Evolutionary conservation across 2,797 vertebrate species (phyloP).

Genomic region (Antennarius maculatus): DNA sequence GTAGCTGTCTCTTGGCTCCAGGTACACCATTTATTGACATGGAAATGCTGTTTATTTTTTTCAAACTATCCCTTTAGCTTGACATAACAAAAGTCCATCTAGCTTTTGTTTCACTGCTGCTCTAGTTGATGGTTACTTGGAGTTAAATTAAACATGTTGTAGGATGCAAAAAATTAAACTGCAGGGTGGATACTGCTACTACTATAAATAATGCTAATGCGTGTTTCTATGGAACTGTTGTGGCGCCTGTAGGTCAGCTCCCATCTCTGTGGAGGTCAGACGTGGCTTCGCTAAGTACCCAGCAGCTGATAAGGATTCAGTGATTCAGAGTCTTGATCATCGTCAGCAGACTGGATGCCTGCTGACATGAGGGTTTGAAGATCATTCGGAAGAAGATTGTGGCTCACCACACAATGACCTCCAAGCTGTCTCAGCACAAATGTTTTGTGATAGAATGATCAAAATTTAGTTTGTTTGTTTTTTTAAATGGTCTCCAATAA

Average conservation of each 20-base stretch:
- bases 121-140: neutral
- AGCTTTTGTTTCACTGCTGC: neutral
- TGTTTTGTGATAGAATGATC: neutral
- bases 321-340: conserved; percentile 64
- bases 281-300: conserved; percentile 41
- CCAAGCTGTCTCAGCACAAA: neutral
- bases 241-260: conserved; percentile 40
- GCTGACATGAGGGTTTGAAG: conserved; percentile 55
- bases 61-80: no score
- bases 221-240: conserved; percentile 15
- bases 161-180: conserved; percentile 5
- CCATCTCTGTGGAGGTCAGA: conserved; percentile 52
- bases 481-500: neutral
- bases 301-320: conserved; percentile 47
- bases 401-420: conserved; percentile 19
- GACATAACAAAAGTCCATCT: neutral
- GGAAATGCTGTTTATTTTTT: no score
- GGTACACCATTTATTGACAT: no score
- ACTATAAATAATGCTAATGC: conserved; percentile 10
- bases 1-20: no score
- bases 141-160: neutral
- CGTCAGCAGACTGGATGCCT: conserved; percentile 44
- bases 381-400: conserved; percentile 31
- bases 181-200: neutral
- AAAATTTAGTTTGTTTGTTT: neutral